Base-by-base conservation (phyloP, 2,797 vertebrate genomes). In the Sebastes goodei region DNA sequence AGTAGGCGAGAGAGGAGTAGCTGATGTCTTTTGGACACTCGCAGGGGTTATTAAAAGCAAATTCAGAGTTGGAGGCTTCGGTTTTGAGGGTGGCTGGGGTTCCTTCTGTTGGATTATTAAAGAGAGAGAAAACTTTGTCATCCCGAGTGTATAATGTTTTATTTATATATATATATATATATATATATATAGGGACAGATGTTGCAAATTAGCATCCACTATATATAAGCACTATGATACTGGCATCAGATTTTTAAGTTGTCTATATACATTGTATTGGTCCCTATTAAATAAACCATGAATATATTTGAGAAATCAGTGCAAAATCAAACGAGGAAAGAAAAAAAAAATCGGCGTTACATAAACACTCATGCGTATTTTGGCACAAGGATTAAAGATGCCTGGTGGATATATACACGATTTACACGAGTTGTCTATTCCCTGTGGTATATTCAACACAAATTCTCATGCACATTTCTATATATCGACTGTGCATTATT, bases 1-100 rank as follows among this genome's bases (percentile, higher is more conserved):
- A 98, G 96, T 99, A 99, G 92, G 97, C 96, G 93, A 99, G 96
- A 17, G 98, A 95, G 23, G 98, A 94, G 93, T 95, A 95, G 86
- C 93, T 90, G 38, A 42, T 42, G 85, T 95, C 94, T 94, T 96
- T 96, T 55, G 95, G 94, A 75, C 95, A 94, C 90, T 96, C 94
- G 86, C 96, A 96, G 21, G 95, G 94, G 88, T 95, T 96, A 90
- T 95, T 96, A 90, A 96, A 96, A 72, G 96, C 95, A 83, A 94
- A 96, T 92, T 96, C 96, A 77, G 96, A 94, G 88, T 94, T 95
- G 84, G 94, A 95, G 65, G 96, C 94, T 93, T 97, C 96, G 84
- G 95, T 96, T 95, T 96, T 96, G 68, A 96, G 96, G 86, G 95
- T 95, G 17, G 95, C 90, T 61, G 94, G 93, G 52, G 95, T 82